Percentiles rank a stretch among this genome's conserved stretches.
phyloP scores from a whole-genome alignment of 2,797 vertebrate genomes.

The Melanotaenia parkinsoni region DNA sequence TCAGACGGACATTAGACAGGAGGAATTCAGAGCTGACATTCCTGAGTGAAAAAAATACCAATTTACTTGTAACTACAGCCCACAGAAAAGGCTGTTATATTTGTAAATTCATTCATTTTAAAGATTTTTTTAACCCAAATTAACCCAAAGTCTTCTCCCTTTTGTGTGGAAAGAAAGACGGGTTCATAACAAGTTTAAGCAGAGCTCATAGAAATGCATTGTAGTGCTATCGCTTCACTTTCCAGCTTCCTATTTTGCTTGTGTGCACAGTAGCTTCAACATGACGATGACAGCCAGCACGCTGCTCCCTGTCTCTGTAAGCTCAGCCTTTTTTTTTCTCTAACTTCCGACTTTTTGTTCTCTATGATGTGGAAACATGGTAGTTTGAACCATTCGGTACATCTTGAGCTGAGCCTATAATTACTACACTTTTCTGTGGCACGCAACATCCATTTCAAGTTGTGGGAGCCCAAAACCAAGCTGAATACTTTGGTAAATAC shows the following conservation, averaged over 20 bases:
- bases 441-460: constrained; percentile 67
- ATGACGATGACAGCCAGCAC: constrained; percentile 69
- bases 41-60: constrained; percentile 49
- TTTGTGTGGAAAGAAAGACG: constrained; percentile 2
- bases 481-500: constrained; percentile 48
- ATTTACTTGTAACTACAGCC: constrained; percentile 44
- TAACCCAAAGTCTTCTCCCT: background rate
- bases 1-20: constrained; percentile 60
- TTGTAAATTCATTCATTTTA: background rate
- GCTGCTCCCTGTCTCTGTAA: constrained; percentile 68
- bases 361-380: constrained; percentile 74
- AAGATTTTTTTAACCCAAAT: background rate
- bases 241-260: constrained; percentile 16
- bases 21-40: constrained; percentile 62
- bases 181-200: constrained; percentile 1
- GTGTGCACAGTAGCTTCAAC: constrained; percentile 2
- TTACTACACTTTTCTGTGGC: constrained; percentile 71
- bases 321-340: constrained; percentile 39
- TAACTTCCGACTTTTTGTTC: constrained; percentile 73
- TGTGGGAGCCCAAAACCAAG: constrained; percentile 49
- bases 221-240: constrained; percentile 1
- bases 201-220: background rate
- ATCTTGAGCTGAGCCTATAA: constrained; percentile 75
- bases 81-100: constrained; percentile 9
- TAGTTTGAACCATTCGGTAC: constrained; percentile 75